Evolutionary conservation across 1,140 invertebrate species (phyloP), one percentile per base, ranked within the genome.

Genomic region (Sarcophaga bullata): DNA sequence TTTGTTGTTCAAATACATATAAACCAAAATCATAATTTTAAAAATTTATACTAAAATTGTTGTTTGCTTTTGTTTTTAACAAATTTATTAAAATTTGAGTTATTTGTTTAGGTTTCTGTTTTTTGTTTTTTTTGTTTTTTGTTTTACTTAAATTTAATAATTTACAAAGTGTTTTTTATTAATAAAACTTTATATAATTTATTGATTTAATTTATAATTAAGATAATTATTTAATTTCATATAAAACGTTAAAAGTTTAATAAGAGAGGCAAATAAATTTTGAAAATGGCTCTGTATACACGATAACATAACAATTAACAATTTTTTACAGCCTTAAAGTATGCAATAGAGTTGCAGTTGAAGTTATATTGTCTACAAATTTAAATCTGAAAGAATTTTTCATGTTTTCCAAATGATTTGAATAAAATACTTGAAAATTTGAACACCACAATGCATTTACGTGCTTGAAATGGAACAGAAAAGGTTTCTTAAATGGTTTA

Each of bases 1-100:
- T 88, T 89, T 86, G 88, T 86, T 80, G 80, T 83, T 81, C 62
- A 78, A 84, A 82, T 84, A 84, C 25, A 37, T 78, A 78, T 84
- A 68, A 84, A 84, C 83, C n/a, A 84, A 84, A 84, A 82, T 84
- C 37, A 83, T 81, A 81, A 82, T 62, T 58, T 11, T 80, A 80
- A 46, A 80, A 81, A 81, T 81, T 81, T 68, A 81, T 81, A 80
- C 52, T 75, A 73, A 73, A 83, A n/a, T 80, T 68, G 19, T 80
- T 80, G 19, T 68, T 76, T 58, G n/a, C n/a, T n/a, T n/a, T 78
- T 82, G 46, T 49, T 76, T 75, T 50, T 58, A 68, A 15, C 80
- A 73, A 80, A 80, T 62, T 72, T 25, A 62, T 50, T 72, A 81
- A 81, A 25, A 68, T 72, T 81, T 81, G 17, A 62, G 25, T 81